Evolutionary conservation across 2,797 vertebrate genomes (phyloP).

Genomic region (Alcedo atthis): DNA sequence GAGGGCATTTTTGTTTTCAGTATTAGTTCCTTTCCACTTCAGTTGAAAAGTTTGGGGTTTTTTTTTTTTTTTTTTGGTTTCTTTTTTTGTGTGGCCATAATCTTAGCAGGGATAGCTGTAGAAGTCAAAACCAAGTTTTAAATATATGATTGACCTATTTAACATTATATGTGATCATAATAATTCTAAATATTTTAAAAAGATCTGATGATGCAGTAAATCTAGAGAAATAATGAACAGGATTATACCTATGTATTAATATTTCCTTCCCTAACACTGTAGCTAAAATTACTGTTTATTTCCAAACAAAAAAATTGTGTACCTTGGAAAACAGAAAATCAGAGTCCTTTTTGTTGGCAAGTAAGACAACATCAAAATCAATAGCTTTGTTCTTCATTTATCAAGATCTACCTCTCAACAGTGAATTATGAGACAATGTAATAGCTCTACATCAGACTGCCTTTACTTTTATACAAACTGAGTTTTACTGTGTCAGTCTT

Average conservation of each 20-base stretch:
- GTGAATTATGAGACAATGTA: constrained; percentile 79
- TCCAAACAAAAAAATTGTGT: constrained; percentile 76
- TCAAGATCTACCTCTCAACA: constrained; percentile 68
- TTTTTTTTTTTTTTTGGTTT: background rate
- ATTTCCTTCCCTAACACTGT: constrained; percentile 63
- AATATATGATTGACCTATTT: constrained; percentile 44
- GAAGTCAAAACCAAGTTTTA: constrained; percentile 42
- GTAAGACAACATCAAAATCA: constrained; percentile 76
- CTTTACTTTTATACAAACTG: constrained; percentile 81
- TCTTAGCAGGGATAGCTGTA: background rate
- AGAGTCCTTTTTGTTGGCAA: constrained; percentile 75
- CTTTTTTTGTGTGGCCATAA: background rate
- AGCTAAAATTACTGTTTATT: constrained; percentile 82
- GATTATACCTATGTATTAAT: constrained; percentile 43
- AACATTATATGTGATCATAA: constrained; percentile 11
- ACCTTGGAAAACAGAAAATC: constrained; percentile 70
- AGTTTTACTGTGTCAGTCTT: constrained; percentile 82
- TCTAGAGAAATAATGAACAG: constrained; percentile 29
- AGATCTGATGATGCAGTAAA: background rate
- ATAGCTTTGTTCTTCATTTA: constrained; percentile 80
- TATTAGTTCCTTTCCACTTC: background rate
- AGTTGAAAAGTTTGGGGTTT: background rate
- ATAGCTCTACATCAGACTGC: constrained; percentile 80
- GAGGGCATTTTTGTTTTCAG: background rate
- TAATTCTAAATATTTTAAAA: constrained; percentile 36